Evolutionary conservation across 1,140 invertebrate species (phyloP).

Genomic region (Penaeus indicus): DNA sequence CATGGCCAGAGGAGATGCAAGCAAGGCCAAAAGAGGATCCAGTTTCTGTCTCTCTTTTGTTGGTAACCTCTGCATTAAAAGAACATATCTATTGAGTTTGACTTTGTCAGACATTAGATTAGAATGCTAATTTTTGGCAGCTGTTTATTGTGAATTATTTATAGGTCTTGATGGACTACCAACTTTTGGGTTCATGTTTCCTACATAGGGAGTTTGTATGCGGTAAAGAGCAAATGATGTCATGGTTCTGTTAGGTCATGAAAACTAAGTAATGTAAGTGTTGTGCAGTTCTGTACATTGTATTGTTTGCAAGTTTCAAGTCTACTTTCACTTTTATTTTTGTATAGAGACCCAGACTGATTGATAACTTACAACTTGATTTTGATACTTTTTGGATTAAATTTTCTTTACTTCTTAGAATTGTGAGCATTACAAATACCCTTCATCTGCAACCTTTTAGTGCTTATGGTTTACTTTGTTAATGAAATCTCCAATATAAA

Average conservation of each 20-base stretch:
- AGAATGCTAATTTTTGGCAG: conserved; percentile 5
- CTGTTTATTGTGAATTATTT: neutral
- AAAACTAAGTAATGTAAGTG: conserved; percentile 28
- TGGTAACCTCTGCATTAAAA: too few species aligned
- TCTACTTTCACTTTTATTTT: conserved; percentile 20
- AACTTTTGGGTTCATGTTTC: conserved; percentile 3
- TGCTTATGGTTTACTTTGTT: too few species aligned
- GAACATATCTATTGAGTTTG: neutral
- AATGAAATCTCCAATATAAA: too few species aligned
- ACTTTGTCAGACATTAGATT: neutral
- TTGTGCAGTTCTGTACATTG: conserved; percentile 44
- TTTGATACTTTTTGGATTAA: too few species aligned
- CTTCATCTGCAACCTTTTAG: too few species aligned
- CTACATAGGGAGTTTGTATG: neutral
- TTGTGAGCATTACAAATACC: too few species aligned
- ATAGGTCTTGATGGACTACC: neutral
- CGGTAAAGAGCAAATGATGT: too few species aligned
- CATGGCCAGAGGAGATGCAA: neutral
- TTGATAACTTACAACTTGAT: too few species aligned
- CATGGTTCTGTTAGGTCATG: neutral
- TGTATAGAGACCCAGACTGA: too few species aligned
- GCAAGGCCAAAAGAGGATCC: too few species aligned
- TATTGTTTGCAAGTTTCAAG: conserved; percentile 31
- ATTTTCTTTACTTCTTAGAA: too few species aligned
- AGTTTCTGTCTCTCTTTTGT: neutral